These are phyloP conservation scores for Tinamus guttatus DNA, from an alignment of 2,113 vertebrate species.

Conservation along the genomic window DNA sequence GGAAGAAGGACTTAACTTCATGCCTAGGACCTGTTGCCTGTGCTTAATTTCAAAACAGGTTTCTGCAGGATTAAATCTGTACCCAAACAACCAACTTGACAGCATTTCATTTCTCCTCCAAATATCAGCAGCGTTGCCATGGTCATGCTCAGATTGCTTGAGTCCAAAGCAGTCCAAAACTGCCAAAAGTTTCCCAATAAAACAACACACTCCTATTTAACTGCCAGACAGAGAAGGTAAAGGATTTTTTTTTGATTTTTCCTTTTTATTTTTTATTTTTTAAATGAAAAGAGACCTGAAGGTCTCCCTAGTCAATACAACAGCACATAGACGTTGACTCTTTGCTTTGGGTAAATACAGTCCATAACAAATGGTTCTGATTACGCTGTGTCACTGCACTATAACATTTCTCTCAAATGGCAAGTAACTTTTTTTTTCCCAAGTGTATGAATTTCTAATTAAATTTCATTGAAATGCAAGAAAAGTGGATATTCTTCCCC, in stretches of 20 bases:
- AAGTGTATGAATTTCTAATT: not conserved
- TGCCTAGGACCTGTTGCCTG: accelerated
- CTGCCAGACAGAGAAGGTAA: not conserved
- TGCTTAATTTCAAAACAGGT: not conserved
- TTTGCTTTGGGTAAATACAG: not conserved
- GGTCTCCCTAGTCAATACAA: not conserved
- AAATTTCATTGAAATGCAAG: not conserved
- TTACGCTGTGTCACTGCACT: accelerated
- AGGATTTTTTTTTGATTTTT: not conserved
- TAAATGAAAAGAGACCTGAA: not conserved
- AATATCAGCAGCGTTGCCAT: not conserved
- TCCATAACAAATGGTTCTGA: not conserved
- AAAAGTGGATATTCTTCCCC: not conserved
- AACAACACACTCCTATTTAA: not conserved
- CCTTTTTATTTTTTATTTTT: not conserved
- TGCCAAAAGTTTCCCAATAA: not conserved
- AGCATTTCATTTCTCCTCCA: not conserved
- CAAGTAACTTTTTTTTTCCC: not conserved
- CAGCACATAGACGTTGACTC: not conserved
- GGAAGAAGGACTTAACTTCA: not conserved
- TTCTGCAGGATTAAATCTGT: not conserved
- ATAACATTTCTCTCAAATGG: accelerated
- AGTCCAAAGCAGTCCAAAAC: not conserved
- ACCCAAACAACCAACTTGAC: accelerated
- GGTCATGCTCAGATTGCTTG: not conserved